Conservation (phyloP, 2,888 invertebrate species). For the Nemurella pictetii region DNA sequence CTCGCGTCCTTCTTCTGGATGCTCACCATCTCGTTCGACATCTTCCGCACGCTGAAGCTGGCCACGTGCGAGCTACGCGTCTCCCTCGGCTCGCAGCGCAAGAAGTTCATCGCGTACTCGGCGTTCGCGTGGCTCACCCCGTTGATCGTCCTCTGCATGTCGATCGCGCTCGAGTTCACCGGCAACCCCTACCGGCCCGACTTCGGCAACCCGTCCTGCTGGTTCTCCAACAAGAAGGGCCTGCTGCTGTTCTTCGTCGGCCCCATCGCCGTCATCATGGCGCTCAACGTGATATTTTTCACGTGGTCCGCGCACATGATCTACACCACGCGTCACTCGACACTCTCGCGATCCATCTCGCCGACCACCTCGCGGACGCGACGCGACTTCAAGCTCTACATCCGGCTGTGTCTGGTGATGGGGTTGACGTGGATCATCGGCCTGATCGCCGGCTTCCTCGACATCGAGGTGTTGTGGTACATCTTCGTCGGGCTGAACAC, state of each 20-base stretch:
- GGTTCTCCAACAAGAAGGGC: conserved; percentile 49
- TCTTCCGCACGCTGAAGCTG: conserved; percentile 53
- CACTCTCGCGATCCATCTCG: conserved; percentile 28
- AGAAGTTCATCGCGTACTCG: conserved; percentile 53
- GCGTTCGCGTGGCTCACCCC: conserved; percentile 54
- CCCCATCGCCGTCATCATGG: conserved; percentile 54
- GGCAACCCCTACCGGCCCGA: conserved; percentile 32
- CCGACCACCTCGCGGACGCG: conserved; percentile 42
- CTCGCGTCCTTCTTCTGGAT: conserved; percentile 60
- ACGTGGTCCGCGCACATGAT: conserved; percentile 52
- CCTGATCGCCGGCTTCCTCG: conserved; percentile 52
- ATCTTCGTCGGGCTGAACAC: conserved; percentile 55
- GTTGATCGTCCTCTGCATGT: conserved; percentile 49
- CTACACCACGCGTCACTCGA: conserved; percentile 46
- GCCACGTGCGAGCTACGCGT: conserved; percentile 55
- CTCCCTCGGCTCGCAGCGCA: conserved; percentile 46
- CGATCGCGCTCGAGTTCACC: conserved; percentile 49
- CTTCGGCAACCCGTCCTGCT: conserved; percentile 55
- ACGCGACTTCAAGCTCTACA: conserved; percentile 52
- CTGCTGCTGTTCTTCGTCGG: conserved; percentile 57
- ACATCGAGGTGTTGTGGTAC: conserved; percentile 53
- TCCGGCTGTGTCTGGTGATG: conserved; percentile 55
- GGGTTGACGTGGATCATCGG: conserved; percentile 56
- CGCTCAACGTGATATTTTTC: conserved; percentile 53
- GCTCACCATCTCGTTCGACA: conserved; percentile 58